Conservation (phyloP, 2,113 vertebrate genomes). For the Ellobius talpinus region DNA sequence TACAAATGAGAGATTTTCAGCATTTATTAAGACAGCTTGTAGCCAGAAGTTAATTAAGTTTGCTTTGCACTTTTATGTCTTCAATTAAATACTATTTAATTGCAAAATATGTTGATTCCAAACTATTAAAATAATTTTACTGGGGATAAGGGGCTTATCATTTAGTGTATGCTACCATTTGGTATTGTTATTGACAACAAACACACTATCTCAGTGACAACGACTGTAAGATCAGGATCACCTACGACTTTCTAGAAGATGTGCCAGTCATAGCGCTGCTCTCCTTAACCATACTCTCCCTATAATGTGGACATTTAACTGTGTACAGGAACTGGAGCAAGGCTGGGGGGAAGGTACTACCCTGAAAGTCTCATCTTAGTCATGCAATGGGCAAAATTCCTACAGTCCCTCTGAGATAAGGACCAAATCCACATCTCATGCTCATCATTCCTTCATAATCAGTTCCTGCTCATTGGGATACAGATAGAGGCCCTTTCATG, state of each 20-base stretch:
- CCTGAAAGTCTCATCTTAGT: not conserved
- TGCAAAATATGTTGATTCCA: not conserved
- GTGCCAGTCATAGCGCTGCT: not conserved
- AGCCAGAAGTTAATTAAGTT: not conserved
- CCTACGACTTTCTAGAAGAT: not conserved
- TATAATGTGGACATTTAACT: not conserved
- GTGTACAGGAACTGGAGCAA: not conserved
- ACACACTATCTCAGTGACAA: not conserved
- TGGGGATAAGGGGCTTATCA: no score
- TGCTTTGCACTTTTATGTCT: not conserved
- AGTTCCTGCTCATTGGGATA: not conserved
- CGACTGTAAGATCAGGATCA: not conserved
- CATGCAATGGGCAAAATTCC: not conserved
- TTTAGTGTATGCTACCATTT: not conserved
- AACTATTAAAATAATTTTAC: not conserved
- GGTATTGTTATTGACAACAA: not conserved
- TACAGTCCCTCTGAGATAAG: no score
- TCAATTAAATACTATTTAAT: not conserved
- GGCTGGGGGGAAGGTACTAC: fast-evolving
- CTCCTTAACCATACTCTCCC: not conserved
- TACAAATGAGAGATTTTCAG: not conserved
- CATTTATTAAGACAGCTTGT: not conserved
- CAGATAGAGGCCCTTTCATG: not conserved
- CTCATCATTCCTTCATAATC: not conserved
- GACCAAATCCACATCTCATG: not conserved